Percentiles rank a stretch among this genome's conserved stretches.
Evolutionary conservation across 37 sponge, comb jelly and placozoan genomes (phyloP).

Genomic region (Diacarnus erythraeanus): DNA sequence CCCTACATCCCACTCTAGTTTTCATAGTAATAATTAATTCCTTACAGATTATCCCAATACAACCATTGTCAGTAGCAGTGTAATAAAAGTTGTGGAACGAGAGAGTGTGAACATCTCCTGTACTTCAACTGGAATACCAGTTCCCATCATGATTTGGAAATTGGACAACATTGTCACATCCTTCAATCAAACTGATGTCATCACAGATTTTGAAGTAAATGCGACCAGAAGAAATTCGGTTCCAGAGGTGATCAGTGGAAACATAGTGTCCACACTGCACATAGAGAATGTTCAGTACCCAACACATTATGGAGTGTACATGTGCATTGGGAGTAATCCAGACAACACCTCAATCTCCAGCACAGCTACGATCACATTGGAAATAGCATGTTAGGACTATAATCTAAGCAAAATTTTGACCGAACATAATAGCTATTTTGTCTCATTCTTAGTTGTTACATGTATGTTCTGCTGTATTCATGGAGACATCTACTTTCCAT

Average conservation of each 20-base stretch:
- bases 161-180: not conserved
- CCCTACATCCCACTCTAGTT: not conserved
- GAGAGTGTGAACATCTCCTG: conserved; percentile 32
- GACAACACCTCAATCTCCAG: too few relatives aligned
- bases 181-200: conserved; percentile 4
- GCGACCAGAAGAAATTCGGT: not conserved
- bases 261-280: conserved; percentile 4
- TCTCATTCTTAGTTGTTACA: too few relatives aligned
- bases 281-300: conserved; percentile 28
- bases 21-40: too few relatives aligned
- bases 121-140: conserved; percentile 26
- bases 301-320: conserved; percentile 39
- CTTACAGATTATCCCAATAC: conserved; percentile 9
- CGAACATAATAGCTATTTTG: too few relatives aligned
- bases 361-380: too few relatives aligned
- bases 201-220: not conserved
- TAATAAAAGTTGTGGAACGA: conserved; percentile 16
- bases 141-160: conserved; percentile 46
- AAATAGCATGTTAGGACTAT: too few relatives aligned
- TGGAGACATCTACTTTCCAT: too few relatives aligned
- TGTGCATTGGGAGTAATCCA: conserved; percentile 15
- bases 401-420: too few relatives aligned
- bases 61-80: not conserved
- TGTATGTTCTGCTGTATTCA: too few relatives aligned
- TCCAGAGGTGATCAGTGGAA: not conserved